Conservation (phyloP, 2,888 invertebrate genomes). For the Isoperla grammatica region DNA sequence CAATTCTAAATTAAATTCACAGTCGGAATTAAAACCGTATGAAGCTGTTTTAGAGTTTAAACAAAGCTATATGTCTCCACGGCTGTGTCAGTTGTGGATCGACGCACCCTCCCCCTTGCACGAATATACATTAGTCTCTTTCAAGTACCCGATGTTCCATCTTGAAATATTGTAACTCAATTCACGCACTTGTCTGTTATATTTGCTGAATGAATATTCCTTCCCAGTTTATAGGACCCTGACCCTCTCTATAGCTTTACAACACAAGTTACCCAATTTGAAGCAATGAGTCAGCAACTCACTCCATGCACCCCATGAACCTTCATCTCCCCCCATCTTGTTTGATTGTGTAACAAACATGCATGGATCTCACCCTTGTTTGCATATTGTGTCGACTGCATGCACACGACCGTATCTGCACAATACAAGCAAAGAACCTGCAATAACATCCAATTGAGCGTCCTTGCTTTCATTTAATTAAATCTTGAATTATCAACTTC, state of each 20-base stretch:
- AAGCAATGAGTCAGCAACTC: conserved; percentile 19
- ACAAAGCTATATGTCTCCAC: no score
- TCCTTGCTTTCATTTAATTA: no score
- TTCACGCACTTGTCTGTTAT: conserved; percentile 15
- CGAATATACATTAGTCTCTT: conserved; percentile 4
- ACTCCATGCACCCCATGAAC: background rate
- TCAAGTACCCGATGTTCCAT: background rate
- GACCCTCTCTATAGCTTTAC: background rate
- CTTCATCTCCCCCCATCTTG: background rate
- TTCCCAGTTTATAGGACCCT: background rate
- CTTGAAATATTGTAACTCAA: conserved; percentile 16
- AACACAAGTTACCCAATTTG: conserved; percentile 18
- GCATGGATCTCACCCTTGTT: conserved; percentile 7
- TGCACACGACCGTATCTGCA: background rate
- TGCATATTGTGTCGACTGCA: conserved; percentile 11
- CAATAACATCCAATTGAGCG: no score
- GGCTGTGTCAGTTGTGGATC: no score
- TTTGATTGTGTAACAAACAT: no score
- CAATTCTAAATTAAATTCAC: no score
- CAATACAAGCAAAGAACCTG: no score
- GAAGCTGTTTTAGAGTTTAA: no score
- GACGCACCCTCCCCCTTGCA: conserved; percentile 1
- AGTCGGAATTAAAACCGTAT: no score
- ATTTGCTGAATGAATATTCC: conserved; percentile 6
- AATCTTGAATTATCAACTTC: no score